These are phyloP conservation scores for Lumbricus terrestris DNA, from an alignment of 2,888 invertebrate genomes.

Conservation along the genomic window DNA sequence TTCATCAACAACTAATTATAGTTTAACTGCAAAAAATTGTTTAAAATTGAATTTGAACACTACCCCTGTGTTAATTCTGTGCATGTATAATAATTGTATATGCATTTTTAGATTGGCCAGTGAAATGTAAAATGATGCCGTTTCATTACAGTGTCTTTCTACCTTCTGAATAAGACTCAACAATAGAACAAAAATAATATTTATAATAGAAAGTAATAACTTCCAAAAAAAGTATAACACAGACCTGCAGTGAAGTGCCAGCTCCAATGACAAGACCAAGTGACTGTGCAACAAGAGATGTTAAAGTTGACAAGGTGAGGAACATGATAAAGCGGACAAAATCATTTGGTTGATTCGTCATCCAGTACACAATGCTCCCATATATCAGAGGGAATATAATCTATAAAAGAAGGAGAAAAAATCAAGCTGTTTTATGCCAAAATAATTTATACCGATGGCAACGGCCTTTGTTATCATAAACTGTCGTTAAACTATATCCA, in stretches of 20 bases:
- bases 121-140: too few relatives aligned
- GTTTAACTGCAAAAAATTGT: too few relatives aligned
- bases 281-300: constrained; percentile 84
- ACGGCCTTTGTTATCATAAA: too few relatives aligned
- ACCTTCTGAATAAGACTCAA: neutral
- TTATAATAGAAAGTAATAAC: neutral
- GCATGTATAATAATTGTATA: too few relatives aligned
- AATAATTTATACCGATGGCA: too few relatives aligned
- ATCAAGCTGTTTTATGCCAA: too few relatives aligned
- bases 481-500: too few relatives aligned
- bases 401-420: constrained; percentile 62
- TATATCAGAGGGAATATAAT: constrained; percentile 74
- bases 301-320: constrained; percentile 79
- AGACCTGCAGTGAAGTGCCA: constrained; percentile 68
- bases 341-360: constrained; percentile 92
- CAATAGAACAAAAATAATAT: neutral
- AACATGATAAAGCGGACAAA: constrained; percentile 78
- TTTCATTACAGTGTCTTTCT: too few relatives aligned
- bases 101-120: too few relatives aligned
- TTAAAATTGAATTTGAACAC: too few relatives aligned
- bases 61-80: too few relatives aligned
- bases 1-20: too few relatives aligned
- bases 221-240: neutral
- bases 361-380: constrained; percentile 85
- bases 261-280: constrained; percentile 89